Percentiles rank a stretch among this genome's conserved stretches.
Evolutionary conservation across 2,797 vertebrate species (phyloP).

Genomic region (Dryobates pubescens): DNA sequence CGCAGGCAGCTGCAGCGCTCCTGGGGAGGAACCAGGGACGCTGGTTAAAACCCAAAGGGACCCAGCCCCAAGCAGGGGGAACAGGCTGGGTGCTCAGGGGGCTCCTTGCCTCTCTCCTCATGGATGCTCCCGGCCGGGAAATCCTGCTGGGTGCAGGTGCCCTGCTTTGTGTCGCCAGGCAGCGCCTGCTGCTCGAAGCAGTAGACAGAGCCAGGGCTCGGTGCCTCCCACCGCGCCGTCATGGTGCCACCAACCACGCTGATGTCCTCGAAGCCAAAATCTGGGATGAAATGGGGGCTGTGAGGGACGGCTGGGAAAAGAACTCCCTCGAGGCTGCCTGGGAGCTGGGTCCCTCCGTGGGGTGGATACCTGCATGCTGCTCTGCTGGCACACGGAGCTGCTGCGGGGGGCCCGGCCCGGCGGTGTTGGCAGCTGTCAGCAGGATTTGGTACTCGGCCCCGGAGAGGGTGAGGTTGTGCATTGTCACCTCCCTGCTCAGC

Average conservation of each 20-base stretch:
- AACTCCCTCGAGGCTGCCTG: neutral
- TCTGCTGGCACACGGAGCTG: slow-evolving; percentile 17
- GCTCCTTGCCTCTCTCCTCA: neutral
- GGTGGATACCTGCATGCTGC: slow-evolving; percentile 5
- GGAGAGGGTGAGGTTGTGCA: slow-evolving; percentile 25
- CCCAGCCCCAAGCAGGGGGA: accelerated
- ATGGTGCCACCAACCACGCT: accelerated
- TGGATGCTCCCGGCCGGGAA: neutral
- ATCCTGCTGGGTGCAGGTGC: neutral
- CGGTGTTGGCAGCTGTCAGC: neutral
- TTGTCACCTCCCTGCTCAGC: neutral
- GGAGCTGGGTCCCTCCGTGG: accelerated
- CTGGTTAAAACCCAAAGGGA: neutral
- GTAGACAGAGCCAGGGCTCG: accelerated
- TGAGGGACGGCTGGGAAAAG: too few relatives aligned
- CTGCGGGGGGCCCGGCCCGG: accelerated
- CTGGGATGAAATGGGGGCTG: neutral
- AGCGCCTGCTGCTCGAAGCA: slow-evolving; percentile 64
- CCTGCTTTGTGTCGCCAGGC: accelerated
- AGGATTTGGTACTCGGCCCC: slow-evolving; percentile 58
- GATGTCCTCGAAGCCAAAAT: neutral
- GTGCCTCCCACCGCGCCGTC: neutral
- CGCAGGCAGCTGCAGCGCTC: accelerated
- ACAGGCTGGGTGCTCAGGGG: accelerated
- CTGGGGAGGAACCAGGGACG: neutral